Conservation (phyloP, 2,797 vertebrate genomes). For the Lerista edwardsae region DNA sequence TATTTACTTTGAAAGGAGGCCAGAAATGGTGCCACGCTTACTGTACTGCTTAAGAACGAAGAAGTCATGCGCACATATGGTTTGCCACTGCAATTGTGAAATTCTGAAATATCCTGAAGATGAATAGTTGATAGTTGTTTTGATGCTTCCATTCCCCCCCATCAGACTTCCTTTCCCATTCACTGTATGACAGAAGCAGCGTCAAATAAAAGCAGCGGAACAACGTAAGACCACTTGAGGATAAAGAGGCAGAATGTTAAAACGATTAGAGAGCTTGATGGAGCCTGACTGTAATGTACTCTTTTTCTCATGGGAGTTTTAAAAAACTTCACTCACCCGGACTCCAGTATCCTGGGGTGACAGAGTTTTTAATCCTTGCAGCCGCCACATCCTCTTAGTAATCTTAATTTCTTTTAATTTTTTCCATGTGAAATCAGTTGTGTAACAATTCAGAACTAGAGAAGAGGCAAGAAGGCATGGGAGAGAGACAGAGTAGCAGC, state of each 20-base stretch:
- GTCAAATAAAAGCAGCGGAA: constrained; percentile 34
- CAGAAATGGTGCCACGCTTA: background rate
- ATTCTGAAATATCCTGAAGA: constrained; percentile 42
- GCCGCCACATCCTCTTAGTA: background rate
- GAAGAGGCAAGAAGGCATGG: too few relatives aligned
- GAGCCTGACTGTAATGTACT: background rate
- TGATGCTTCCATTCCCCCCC: constrained; percentile 12
- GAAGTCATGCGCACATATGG: constrained; percentile 40
- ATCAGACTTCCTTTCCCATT: constrained; percentile 41
- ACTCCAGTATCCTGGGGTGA: background rate
- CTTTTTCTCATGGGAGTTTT: background rate
- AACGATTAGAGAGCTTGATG: constrained; percentile 24
- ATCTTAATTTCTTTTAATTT: background rate
- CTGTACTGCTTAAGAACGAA: constrained; percentile 11
- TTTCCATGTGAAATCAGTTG: background rate
- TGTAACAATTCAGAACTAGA: background rate
- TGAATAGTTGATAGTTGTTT: constrained; percentile 29
- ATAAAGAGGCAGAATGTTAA: background rate
- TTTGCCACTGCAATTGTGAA: constrained; percentile 48
- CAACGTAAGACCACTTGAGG: constrained; percentile 14
- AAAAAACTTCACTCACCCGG: background rate
- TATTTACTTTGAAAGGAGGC: background rate
- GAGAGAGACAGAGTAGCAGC: background rate
- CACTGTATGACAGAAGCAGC: constrained; percentile 38
- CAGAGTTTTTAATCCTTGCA: background rate